These are phyloP conservation scores for Neoitamus cyanurus DNA, from an alignment of 2,888 invertebrate genomes.

Conservation along the genomic window DNA sequence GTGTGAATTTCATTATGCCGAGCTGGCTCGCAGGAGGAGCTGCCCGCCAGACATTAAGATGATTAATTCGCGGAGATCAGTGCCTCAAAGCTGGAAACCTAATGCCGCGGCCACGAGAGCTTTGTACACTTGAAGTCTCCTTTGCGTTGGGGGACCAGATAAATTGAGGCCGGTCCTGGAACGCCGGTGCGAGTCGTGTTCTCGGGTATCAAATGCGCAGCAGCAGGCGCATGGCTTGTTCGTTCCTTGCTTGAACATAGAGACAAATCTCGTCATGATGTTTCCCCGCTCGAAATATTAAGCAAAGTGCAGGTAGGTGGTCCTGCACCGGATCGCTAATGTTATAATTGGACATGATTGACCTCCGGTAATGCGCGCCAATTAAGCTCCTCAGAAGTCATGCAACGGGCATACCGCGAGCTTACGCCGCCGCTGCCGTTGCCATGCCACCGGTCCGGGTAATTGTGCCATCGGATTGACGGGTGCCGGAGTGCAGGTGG, in stretches of 20 bases:
- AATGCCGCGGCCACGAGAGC: conserved; percentile 38
- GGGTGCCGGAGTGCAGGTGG: conserved; percentile 2
- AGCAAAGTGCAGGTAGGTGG: conserved; percentile 36
- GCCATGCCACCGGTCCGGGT: not conserved
- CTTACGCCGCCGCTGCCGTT: not conserved
- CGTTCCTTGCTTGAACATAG: conserved; percentile 38
- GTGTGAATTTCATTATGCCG: conserved; percentile 61
- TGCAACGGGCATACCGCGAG: not conserved
- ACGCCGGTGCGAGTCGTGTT: conserved; percentile 35
- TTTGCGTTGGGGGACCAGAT: conserved; percentile 15
- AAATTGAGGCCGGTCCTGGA: conserved; percentile 31
- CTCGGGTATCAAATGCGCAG: conserved; percentile 32
- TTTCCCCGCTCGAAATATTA: conserved; percentile 31
- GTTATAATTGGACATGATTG: conserved; percentile 45
- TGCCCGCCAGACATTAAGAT: conserved; percentile 22
- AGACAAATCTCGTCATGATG: conserved; percentile 47
- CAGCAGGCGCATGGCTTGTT: conserved; percentile 36
- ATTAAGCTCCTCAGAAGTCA: conserved; percentile 27
- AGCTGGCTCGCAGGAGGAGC: not conserved
- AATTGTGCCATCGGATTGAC: conserved; percentile 31
- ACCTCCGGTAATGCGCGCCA: conserved; percentile 24
- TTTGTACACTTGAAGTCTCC: conserved; percentile 31
- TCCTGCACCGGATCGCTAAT: conserved; percentile 30
- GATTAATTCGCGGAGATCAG: conserved; percentile 40
- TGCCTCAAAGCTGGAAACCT: conserved; percentile 25